A percentile compares a stretch with the other conserved stretches of the same genome.
These are phyloP conservation scores for Calameuta pallipes DNA, from an alignment of 2,888 invertebrate species.

Conservation along the genomic window DNA sequence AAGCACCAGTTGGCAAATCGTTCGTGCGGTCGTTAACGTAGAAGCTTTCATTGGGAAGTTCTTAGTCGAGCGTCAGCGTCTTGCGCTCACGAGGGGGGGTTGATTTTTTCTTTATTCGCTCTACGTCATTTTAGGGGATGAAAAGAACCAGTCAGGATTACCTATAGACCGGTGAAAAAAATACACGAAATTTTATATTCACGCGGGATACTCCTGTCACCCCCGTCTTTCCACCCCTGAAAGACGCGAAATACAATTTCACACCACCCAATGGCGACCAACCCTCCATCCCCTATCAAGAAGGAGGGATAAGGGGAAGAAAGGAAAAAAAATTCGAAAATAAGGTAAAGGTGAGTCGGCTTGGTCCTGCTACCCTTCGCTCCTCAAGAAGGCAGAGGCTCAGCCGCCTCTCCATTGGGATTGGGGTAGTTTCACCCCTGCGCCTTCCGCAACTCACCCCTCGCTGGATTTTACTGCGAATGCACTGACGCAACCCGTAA, in stretches of 20 bases:
- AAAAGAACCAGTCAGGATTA: constrained; percentile 11
- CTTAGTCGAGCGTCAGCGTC: not conserved
- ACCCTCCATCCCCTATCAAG: not conserved
- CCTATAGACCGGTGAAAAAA: constrained; percentile 30
- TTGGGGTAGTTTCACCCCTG: constrained; percentile 20
- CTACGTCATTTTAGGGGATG: constrained; percentile 8
- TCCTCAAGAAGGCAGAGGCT: not conserved
- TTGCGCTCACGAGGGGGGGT: not conserved
- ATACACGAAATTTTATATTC: constrained; percentile 37
- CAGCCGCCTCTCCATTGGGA: not conserved
- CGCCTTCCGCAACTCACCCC: constrained; percentile 25
- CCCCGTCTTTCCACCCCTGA: constrained; percentile 5
- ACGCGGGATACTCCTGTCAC: constrained; percentile 14
- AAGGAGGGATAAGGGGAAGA: not conserved
- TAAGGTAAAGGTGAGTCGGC: constrained; percentile 1
- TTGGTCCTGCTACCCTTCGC: not conserved
- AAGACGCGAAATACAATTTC: constrained; percentile 45
- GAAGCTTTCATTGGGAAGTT: not conserved
- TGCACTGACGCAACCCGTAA: constrained; percentile 20
- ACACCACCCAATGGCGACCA: constrained; percentile 19
- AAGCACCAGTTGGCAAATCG: not conserved
- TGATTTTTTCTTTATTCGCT: constrained; percentile 1
- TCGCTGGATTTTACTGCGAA: constrained; percentile 26
- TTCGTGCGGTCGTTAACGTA: not conserved
- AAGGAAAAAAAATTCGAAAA: not conserved